These are phyloP conservation scores for Elysia crispata DNA, from an alignment of 2,888 invertebrate species.

Conservation along the genomic window DNA sequence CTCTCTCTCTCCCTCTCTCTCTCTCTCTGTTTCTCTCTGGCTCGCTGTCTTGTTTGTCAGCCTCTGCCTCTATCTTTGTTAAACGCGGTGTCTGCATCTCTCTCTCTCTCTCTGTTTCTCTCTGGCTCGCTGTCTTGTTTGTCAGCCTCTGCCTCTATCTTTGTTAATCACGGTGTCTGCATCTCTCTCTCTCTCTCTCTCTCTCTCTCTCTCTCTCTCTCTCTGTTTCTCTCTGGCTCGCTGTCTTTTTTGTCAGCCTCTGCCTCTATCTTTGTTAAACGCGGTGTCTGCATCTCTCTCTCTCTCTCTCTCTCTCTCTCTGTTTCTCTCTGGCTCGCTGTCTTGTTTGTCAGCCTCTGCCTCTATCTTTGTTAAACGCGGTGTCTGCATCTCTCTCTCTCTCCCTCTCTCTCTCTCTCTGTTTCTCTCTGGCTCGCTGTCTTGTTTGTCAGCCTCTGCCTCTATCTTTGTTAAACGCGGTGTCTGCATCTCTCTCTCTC, in stretches of 20 bases:
- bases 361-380: no score
- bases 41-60: no score
- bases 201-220: no score
- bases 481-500: constrained; percentile 23
- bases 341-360: no score
- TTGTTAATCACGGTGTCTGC: background rate
- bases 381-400: constrained; percentile 27
- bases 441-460: constrained; percentile 11
- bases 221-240: background rate
- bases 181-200: no score
- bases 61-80: constrained; percentile 36
- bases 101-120: constrained; percentile 21
- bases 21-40: constrained; percentile 20
- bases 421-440: no score
- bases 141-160: constrained; percentile 34
- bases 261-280: constrained; percentile 31
- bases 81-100: constrained; percentile 24
- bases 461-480: no score
- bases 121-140: background rate
- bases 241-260: constrained; percentile 38
- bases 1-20: no score
- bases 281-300: constrained; percentile 33
- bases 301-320: constrained; percentile 27
- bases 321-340: background rate
- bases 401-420: no score